phyloP scores from a whole-genome alignment of 2,888 invertebrate genomes.

The Thecocarcelia acutangulata region DNA sequence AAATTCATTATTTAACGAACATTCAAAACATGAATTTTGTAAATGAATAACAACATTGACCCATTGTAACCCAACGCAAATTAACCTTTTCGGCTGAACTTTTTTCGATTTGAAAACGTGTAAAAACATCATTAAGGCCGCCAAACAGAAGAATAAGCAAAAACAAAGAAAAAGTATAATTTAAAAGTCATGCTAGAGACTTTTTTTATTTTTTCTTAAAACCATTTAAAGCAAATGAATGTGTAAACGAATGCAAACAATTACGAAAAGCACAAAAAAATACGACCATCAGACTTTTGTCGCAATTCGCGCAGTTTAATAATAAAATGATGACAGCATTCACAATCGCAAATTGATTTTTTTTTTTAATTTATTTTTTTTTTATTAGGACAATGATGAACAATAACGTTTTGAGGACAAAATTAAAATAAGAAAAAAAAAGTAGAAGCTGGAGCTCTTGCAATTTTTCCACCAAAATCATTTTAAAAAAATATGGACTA shows the following conservation, averaged over 20 bases:
- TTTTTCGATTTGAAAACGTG: slow-evolving; percentile 62
- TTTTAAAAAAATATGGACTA: no score
- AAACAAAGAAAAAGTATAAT: slow-evolving; percentile 11
- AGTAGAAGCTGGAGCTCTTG: no score
- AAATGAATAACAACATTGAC: slow-evolving; percentile 37
- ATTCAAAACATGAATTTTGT: no score
- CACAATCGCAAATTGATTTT: slow-evolving; percentile 7
- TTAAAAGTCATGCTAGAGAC: slow-evolving; percentile 31
- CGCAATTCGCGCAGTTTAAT: slow-evolving; percentile 26
- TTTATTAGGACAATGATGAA: slow-evolving; percentile 51
- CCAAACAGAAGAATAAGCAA: slow-evolving; percentile 5
- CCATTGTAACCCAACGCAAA: slow-evolving; percentile 49
- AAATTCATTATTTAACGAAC: no score
- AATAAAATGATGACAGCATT: slow-evolving; percentile 27
- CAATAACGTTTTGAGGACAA: slow-evolving; percentile 46
- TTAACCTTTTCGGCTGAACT: slow-evolving; percentile 58
- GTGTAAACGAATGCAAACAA: slow-evolving; percentile 2
- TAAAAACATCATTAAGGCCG: slow-evolving; percentile 34
- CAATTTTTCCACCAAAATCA: no score
- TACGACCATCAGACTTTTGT: slow-evolving; percentile 26
- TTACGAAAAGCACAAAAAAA: slow-evolving; percentile 1
- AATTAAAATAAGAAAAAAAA: slow-evolving; percentile 21
- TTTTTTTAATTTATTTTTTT: slow-evolving; percentile 1
- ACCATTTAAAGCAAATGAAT: neutral
- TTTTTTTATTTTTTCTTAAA: slow-evolving; percentile 21